Base-by-base conservation (phyloP, 2,888 invertebrate genomes). In the Parnassius apollo region DNA sequence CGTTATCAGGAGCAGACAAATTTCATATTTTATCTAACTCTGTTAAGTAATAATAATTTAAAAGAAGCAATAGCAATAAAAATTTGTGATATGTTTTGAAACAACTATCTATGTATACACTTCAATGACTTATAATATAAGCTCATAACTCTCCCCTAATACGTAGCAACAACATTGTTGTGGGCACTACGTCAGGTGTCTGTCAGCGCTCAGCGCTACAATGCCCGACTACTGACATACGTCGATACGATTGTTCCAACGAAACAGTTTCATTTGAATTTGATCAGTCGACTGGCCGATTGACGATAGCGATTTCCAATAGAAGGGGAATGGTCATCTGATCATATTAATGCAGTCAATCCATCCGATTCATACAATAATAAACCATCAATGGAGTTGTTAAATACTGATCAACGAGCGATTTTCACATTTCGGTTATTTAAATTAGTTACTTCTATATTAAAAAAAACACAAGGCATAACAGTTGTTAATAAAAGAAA, bases 241-340 rank as follows among this genome's bases (percentile, higher is more conserved):
- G 84, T 80, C 82, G 90, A 90, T 90, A 90, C 80, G 86, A 90
- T 90, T 90, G 90, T 90, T 71, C 79, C 81, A 77, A 77, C 75
- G 86, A 82, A 83, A 83, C 85, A 86, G 84, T 86, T 86, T 81
- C 88, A 88, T 89, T 91, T 88, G 87, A 87, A 89, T 88, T 87
- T 89, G 89, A 88, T 85, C 90, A 90, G 78, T 89, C 79, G 87
- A 79, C 88, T 87, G 90, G 85, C 83, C 78, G 83, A 71, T 68
- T 75, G 71, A 77, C 80, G 89, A 91, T 90, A 90, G 79, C 84
- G 79, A 83, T 84, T 78, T 52, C 81, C 73, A 77, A 75, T 78
- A 72, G 76, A 73, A 79, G 81, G 83, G 65, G 64, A 65, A 50
- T 54, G 35, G 59, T 54, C 63, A 65, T 65, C 59, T 64, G 59